Evolutionary conservation across 2,113 vertebrate species (phyloP), one percentile per base, ranked within the genome.

Genomic region (Malaclemys terrapin): DNA sequence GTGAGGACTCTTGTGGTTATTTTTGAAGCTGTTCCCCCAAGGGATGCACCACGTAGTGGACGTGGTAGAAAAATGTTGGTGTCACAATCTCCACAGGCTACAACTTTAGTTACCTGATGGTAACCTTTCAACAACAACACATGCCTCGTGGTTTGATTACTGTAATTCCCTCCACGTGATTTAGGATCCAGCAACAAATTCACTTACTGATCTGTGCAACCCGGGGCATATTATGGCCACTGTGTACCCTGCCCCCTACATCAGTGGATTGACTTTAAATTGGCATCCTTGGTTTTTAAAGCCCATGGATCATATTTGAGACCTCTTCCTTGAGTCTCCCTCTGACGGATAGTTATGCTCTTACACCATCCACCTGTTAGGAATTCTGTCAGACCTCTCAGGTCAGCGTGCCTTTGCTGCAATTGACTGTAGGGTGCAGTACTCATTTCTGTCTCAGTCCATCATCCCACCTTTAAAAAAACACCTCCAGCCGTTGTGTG

Each of bases 71-170:
- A 52, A 42, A 83, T 83, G 75, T 50, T 82, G 29, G 0, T 53
- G 14, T 65, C 53, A 78, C 25, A 13, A 17, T 90, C 88, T 91
- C 29, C 65, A 90, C 72, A 16, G 31, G 2, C 52, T 10, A n/a
- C 81, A 27, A 42, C 91, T 93, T 49, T 45, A 78, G 84, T 91
- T 38, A 88, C 35, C n/a, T 59, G 31, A 1, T 49, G 52, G 35
- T 80, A 80, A 80, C 9, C 88, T 57, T 88, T 45, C 80, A 50
- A 56, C 53, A 35, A 1, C 62, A 72, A 82, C 75, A 93, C 12
- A 5, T 72, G 25, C 90, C 95, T 86, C n/a, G n/a, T 69, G 78
- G 31, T n/a, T 92, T 87, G 92, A 89, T 86, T 93, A 10, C 80
- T 85, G 49, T 80, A 90, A 90, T 90, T 56, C 20, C 3, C 59